phyloP scores from a whole-genome alignment of 1,140 invertebrate genomes.

The Lasioglossum albipes region DNA sequence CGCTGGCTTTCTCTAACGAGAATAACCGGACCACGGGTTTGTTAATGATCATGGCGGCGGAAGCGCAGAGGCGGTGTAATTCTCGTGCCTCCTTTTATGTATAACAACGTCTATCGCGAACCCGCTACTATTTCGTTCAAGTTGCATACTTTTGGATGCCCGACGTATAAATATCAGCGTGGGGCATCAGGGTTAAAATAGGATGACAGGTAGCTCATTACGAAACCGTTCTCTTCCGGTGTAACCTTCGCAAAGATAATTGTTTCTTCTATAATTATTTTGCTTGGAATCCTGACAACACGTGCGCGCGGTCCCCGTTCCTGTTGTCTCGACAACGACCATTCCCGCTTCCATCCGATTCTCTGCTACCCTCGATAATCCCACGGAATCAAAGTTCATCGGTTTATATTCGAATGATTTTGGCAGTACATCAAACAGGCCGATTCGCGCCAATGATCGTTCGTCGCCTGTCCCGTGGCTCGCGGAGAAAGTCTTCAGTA shows the following conservation, averaged over 20 bases:
- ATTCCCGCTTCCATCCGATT: not conserved
- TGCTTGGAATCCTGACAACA: not conserved
- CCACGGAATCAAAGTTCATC: not conserved
- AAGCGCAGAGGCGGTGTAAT: too few species aligned
- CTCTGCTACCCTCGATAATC: not conserved
- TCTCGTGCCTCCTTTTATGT: too few species aligned
- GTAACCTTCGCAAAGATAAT: not conserved
- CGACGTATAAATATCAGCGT: not conserved
- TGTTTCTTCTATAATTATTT: not conserved
- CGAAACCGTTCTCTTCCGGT: not conserved
- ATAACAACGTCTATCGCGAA: too few species aligned
- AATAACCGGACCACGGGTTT: too few species aligned
- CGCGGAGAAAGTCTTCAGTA: slow-evolving; percentile 2
- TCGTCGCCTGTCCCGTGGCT: not conserved
- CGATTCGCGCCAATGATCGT: not conserved
- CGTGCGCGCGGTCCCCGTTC: not conserved
- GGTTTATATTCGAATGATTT: slow-evolving; percentile 5
- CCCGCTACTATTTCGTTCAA: too few species aligned
- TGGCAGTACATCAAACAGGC: slow-evolving; percentile 35
- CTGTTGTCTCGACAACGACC: not conserved
- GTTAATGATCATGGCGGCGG: too few species aligned
- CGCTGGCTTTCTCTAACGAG: too few species aligned
- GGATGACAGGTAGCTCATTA: not conserved
- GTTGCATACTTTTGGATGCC: not conserved
- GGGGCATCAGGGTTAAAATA: not conserved